Evolutionary conservation across 2,888 invertebrate species (phyloP), one percentile per base, ranked within the genome.

Genomic region (Sinelater perroti): DNA sequence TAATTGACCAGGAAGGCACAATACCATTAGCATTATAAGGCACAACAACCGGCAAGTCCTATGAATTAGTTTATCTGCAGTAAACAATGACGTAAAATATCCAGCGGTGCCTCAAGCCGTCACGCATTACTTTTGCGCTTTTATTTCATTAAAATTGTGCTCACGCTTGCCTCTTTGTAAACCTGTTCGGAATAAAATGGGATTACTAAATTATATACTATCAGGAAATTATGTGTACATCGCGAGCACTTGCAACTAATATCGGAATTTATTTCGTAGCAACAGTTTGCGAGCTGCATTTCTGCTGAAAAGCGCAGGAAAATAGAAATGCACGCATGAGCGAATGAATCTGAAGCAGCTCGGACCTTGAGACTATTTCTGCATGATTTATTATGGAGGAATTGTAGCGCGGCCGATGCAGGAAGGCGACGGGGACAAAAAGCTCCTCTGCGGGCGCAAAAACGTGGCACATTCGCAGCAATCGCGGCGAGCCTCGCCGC

Each of bases 11-110:
- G 62, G 62, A 60, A 62, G 60, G 62, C 56, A 60, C 53, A 46
- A 46, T 36, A 53, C 33, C 13, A 17, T 14, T 13, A 28, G 20
- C 51, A 60, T 56, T 60, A 60, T 62, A 60, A 57, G 35, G 52
- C 35, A 59, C 40, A 62, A 52, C 44, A 46, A 56, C 46, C 52
- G 55, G 26, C 53, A 63, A 61, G 63, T 62, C 67, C 69, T 70
- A 70, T 67, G 70, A 70, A 71, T 71, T 70, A 71, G 69, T 72
- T 72, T 71, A 71, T 72, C 72, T 71, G 69, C 70, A 67, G 71
- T 70, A 70, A 72, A 70, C 72, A 72, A 72, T 72, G 71, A 72
- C 70, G 72, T 71, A 67, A 69, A 72, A 71, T 72, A 71, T 71
- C 71, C 70, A 68, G 68, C 66, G 60, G 66, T 56, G 70, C 72